Evolutionary conservation across 2,113 vertebrate genomes (phyloP).

Genomic region (Callipepla californica): DNA sequence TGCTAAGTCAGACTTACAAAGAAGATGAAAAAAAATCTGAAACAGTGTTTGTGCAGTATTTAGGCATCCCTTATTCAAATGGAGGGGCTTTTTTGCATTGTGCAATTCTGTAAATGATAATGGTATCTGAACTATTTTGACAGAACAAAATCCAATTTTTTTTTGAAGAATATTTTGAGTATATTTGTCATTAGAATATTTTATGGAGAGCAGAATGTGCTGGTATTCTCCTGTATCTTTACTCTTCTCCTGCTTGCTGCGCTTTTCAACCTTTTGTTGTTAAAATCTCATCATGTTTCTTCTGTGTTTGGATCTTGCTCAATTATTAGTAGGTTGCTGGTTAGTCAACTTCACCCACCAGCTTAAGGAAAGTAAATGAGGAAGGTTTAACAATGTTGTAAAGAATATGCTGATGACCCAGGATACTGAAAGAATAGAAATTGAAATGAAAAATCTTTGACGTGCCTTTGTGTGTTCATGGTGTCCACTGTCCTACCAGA

Average conservation of each 20-base stretch:
- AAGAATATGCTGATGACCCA: neutral
- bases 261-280: neutral
- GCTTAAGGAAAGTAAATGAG: neutral
- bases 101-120: neutral
- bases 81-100: neutral
- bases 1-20: neutral
- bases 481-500: accelerated
- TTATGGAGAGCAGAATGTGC: neutral
- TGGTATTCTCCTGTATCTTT: neutral
- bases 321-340: neutral
- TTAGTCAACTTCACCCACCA: neutral
- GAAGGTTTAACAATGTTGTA: neutral
- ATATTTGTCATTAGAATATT: neutral
- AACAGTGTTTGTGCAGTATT: neutral
- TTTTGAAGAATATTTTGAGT: neutral
- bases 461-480: neutral
- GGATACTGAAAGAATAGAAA: neutral
- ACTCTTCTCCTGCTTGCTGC: neutral
- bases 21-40: neutral
- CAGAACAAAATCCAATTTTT: neutral
- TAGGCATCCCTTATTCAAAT: neutral
- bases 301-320: neutral
- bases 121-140: neutral
- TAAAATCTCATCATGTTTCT: neutral
- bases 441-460: neutral